phyloP scores from a whole-genome alignment of 1,140 invertebrate species.

The Drosophila pruinosa region DNA sequence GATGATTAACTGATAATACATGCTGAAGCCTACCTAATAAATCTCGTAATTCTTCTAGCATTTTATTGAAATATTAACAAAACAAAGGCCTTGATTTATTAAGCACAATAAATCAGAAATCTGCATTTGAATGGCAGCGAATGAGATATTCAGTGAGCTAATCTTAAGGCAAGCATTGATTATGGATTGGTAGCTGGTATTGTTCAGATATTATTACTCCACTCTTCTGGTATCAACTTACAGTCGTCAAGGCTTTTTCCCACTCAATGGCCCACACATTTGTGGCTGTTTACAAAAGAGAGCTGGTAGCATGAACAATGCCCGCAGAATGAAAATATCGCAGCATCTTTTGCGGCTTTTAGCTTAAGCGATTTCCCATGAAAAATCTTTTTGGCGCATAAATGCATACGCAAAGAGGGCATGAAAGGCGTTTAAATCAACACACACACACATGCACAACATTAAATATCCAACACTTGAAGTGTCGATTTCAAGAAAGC shows the following conservation, averaged over 20 bases:
- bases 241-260: constrained; percentile 6
- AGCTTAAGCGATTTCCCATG: constrained; percentile 50
- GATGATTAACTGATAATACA: background rate
- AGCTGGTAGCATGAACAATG: background rate
- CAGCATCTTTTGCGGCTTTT: constrained; percentile 20
- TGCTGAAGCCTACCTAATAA: background rate
- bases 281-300: background rate
- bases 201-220: background rate
- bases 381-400: constrained; percentile 40
- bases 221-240: constrained; percentile 15
- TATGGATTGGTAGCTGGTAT: constrained; percentile 4
- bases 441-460: constrained; percentile 10
- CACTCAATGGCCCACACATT: constrained; percentile 18
- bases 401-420: constrained; percentile 35
- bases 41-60: background rate
- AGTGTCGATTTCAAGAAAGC: constrained; percentile 54
- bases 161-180: constrained; percentile 18
- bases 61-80: background rate
- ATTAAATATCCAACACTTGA: constrained; percentile 48
- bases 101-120: constrained; percentile 5
- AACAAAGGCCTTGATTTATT: background rate
- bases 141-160: constrained; percentile 24
- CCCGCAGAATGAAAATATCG: constrained; percentile 9
- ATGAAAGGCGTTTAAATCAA: constrained; percentile 35
- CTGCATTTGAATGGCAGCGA: constrained; percentile 21